A percentile compares a stretch with the other conserved stretches of the same genome.
phyloP scores from a whole-genome alignment of 2,113 vertebrate species.

The Podocnemis expansa region DNA sequence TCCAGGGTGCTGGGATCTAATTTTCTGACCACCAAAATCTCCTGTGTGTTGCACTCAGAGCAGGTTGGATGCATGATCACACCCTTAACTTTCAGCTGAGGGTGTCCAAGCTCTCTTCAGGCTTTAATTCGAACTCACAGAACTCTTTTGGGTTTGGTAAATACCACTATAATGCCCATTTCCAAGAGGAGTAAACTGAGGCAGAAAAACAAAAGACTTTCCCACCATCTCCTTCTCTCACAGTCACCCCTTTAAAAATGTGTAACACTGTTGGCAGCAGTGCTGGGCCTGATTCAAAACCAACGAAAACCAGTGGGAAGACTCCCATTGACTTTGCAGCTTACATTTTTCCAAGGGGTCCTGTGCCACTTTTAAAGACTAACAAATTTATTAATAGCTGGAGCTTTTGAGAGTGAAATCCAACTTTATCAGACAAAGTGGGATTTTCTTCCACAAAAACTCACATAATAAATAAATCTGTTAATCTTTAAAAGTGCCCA shows the following conservation, averaged over 20 bases:
- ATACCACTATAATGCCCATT: background rate
- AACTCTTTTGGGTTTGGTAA: background rate
- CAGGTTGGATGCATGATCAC: background rate
- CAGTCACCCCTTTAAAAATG: rapidly evolving
- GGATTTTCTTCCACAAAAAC: too few relatives aligned
- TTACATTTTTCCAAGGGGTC: rapidly evolving
- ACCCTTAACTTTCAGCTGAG: background rate
- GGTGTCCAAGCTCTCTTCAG: background rate
- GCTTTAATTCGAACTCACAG: background rate
- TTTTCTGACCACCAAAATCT: background rate
- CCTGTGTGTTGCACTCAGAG: background rate
- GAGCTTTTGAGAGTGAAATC: too few relatives aligned
- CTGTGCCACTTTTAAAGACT: too few relatives aligned
- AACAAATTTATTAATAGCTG: too few relatives aligned
- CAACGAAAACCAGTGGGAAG: rapidly evolving
- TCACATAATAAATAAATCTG: too few relatives aligned
- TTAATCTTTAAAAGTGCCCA: too few relatives aligned
- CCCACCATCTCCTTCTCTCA: rapidly evolving
- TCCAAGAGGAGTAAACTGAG: background rate
- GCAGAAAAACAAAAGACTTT: rapidly evolving
- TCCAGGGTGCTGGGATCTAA: background rate
- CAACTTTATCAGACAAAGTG: too few relatives aligned
- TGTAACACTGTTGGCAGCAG: rapidly evolving
- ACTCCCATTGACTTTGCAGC: rapidly evolving
- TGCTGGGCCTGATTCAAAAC: background rate